Evolutionary conservation across 2,113 vertebrate species (phyloP), one percentile per base, ranked within the genome.

Genomic region (Hyla sarda): DNA sequence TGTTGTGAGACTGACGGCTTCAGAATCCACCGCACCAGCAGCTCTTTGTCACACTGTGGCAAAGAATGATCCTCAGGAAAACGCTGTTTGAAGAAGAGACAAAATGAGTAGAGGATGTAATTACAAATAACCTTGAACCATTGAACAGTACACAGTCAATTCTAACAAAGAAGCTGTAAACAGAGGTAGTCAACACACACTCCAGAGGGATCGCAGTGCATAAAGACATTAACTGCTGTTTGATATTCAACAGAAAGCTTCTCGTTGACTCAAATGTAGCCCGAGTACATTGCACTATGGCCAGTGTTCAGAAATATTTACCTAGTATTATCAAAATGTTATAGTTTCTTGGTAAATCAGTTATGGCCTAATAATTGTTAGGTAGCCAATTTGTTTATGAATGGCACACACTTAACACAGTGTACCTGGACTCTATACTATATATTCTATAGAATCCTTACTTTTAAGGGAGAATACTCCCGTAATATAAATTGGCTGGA

Each of bases 51-150:
- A 28, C 48, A 81, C 2, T 75, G 25, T 2, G 86, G 19, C n/a
- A 87, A 56, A 82, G 73, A 77, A 71, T 32, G 16, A 67, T 16
- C 17, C 21, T 87, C 52, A 87, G 37, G 83, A 88, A 28, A 88
- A 0, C 58, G 88, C 0, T 56, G 65, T 58, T 13, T 16, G 21
- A 14, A 3, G 45, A 28, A 90, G 34, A 71, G 28, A 37, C 56
- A 83, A 34, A 19, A 81, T 81, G 78, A 62, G 54, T 41, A 87
- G 85, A 87, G 28, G 65, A 74, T 65, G 82, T 10, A 23, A 19
- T 87, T 74, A 56, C 16, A 81, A 62, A 81, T 81, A 48, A 28
- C 13, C 14, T 85, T 88, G 80, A 16, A 30, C 14, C 75, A 9
- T 17, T 67, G 67, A 87, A 84, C 21, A 47, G 5, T 86, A 30